Evolutionary conservation across 2,113 vertebrate species (phyloP).

Genomic region (Tachycineta bicolor): DNA sequence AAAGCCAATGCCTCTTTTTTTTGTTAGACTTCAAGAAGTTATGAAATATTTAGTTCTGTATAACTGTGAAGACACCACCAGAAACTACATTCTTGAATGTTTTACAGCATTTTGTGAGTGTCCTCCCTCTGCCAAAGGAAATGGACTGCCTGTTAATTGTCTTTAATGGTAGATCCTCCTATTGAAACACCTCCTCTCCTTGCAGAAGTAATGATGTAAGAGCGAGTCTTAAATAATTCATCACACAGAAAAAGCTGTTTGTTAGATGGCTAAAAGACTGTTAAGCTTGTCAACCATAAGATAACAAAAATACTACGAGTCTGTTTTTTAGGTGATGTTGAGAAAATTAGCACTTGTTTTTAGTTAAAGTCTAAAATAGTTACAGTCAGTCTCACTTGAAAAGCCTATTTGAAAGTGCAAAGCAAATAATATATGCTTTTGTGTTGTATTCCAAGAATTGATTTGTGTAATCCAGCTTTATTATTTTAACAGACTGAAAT

Average conservation of each 20-base stretch:
- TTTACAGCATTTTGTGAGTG: neutral
- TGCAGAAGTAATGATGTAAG: slow-evolving; percentile 41
- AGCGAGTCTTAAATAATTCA: slow-evolving; percentile 55
- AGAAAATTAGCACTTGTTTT: slow-evolving; percentile 46
- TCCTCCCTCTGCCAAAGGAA: neutral
- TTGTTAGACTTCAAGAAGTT: slow-evolving; percentile 1
- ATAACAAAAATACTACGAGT: neutral
- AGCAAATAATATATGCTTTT: slow-evolving; percentile 41
- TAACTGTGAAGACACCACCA: neutral
- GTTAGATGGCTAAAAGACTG: slow-evolving; percentile 34
- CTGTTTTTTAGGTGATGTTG: neutral
- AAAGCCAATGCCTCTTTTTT: neutral
- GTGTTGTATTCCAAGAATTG: slow-evolving; percentile 38
- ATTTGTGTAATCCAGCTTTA: slow-evolving; percentile 64
- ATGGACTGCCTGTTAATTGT: neutral
- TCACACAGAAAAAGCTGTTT: slow-evolving; percentile 22
- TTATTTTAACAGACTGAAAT: slow-evolving; percentile 62
- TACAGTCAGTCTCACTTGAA: slow-evolving; percentile 33
- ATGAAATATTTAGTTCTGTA: slow-evolving; percentile 20
- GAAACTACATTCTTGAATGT: slow-evolving; percentile 1
- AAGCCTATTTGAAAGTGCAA: slow-evolving; percentile 11
- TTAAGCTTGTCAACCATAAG: slow-evolving; percentile 22
- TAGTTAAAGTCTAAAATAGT: slow-evolving; percentile 5
- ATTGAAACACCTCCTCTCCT: slow-evolving; percentile 28
- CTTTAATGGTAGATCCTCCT: slow-evolving; percentile 26